Base-by-base conservation (phyloP, 2,888 invertebrate species). In the Drosophila anomelani region DNA sequence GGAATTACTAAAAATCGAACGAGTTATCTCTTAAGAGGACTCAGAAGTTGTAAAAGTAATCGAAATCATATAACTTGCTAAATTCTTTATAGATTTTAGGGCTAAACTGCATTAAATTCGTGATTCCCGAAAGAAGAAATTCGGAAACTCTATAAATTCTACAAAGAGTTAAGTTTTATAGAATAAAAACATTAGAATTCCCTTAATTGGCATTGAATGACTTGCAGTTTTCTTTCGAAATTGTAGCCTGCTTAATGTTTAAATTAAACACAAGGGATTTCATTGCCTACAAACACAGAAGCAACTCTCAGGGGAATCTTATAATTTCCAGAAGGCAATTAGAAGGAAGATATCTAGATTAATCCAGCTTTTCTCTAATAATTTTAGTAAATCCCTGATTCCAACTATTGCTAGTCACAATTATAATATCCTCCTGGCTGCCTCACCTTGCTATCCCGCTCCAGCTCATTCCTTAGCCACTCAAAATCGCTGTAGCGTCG, bases 401-500 rank as follows among this genome's bases (percentile, higher is more conserved):
- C 7, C 1, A 29, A 2, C 47, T 8, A 29, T 4, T n/a, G 1
- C 0, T 17, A 17, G 1, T 1, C 10, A 0, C 6, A n/a, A n/a
- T 47, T 5, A 10, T 1, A n/a, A 54, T 32, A 5, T 17, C 7
- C 3, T 43, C 20, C 17, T 10, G 12, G 13, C 9, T 2, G 5
- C 17, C 75, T 93, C 93, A 97, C 98, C 95, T 99, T 99, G 93
- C 99, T 99, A 93, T 99, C 99, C 92, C 99, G 94, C 94, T 99
- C 99, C 91, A 99, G 93, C 94, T 99, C 99, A 92, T 97, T 98
- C 93, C 99, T 95, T 78, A 99, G 94, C 99, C 99, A 99, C 94
- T 99, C 99, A 93, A 99, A 99, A 93, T 99, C 99, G 93, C 99
- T 99, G 94, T 99, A 99, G 92, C 99, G 95, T 91, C 98, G 95